Base-by-base conservation (phyloP, 2,113 vertebrate species). In the Corydoras sp. region DNA sequence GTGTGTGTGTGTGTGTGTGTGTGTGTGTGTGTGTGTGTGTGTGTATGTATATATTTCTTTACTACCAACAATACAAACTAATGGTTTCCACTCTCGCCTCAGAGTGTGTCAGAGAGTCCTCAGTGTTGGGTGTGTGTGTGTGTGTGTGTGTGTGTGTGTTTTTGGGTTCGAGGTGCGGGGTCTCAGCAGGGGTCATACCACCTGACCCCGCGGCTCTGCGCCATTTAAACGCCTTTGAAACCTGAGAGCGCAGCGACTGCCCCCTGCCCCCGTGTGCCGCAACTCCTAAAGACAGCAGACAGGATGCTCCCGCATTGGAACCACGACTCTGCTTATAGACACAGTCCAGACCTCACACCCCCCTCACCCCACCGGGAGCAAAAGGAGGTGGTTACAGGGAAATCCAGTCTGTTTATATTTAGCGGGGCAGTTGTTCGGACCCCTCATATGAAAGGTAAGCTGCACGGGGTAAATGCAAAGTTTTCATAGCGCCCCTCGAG, bases 271-370 rank as follows among this genome's bases (percentile, higher is more conserved):
- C 80, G 48, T 67, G 56, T 75, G 71, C 80, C 79, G 74, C 80
- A 76, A 82, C 80, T 86, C 87, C 81, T 82, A 83, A 69, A 55
- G 75, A 78, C 83, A 81, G 80, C 11, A 78, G 83, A 86, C 87
- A 88, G 86, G 86, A 89, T 88, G 84, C 86, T 83, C 83, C 85
- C 86, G 80, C 78, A 72, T 49, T 12, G 75, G 77, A 82, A 77
- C 83, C 76, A 72, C 65, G 83, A 81, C 86, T 67, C 79, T 87
- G 83, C 86, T 86, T 83, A 76, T 76, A 88, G 85, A 90, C 84
- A 74, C 78, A 86, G 83, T 85, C 87, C 88, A 91, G 88, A 89
- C 87, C 74, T 64, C n/a, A 58, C 80, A 83, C 88, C 88, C 69
- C 65, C 68, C 72, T 74, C 69, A 77, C 15, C 32, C 51, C 58